Evolutionary conservation across 2,113 vertebrate species (phyloP).

Genomic region (human (Homo sapiens)): GRCh38 chr7:12483001-12483500

Average conservation of each 20-base stretch:
- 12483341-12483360: neutral
- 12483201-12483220: neutral
- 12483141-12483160: neutral
- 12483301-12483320: neutral
- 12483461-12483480: neutral
- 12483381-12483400: neutral
- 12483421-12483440: neutral
- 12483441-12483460: neutral
- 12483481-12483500: neutral
- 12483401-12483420: constrained; percentile 16
- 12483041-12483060: neutral
- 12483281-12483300: neutral
- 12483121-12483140: neutral
- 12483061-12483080: neutral
- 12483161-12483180: neutral
- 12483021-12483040: neutral
- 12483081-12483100: neutral
- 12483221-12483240: neutral
- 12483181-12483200: neutral
- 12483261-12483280: neutral
- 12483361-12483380: neutral
- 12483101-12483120: neutral
- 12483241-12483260: neutral
- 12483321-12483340: neutral
- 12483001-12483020: neutral